phyloP scores from a whole-genome alignment of 2,797 vertebrate genomes.

The Bovichtus variegatus region DNA sequence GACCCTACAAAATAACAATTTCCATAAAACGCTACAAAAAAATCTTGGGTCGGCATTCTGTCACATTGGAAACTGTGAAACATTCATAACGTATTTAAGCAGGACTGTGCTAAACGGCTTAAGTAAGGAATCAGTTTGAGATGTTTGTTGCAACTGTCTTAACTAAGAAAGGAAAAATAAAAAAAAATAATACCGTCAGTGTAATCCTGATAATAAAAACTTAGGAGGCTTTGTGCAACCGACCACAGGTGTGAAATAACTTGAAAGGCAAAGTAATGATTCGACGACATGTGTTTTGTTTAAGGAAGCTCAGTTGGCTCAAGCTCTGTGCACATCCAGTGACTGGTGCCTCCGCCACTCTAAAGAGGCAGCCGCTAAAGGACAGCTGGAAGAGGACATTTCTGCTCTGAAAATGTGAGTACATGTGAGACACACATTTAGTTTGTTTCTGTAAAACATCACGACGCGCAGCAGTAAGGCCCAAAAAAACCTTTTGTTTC shows the following conservation, averaged over 20 bases:
- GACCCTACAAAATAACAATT: too few species aligned
- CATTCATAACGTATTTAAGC: too few species aligned
- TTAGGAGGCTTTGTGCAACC: too few species aligned
- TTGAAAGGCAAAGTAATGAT: background rate
- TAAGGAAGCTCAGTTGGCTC: slow-evolving; percentile 88
- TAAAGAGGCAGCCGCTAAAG: slow-evolving; percentile 86
- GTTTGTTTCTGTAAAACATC: background rate
- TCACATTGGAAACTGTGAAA: too few species aligned
- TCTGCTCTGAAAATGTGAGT: slow-evolving; percentile 87
- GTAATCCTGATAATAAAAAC: too few species aligned
- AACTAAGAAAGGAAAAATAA: too few species aligned
- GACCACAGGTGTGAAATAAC: background rate
- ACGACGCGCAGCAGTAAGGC: background rate
- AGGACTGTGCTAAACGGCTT: too few species aligned
- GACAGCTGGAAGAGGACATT: slow-evolving; percentile 86
- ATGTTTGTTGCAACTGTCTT: too few species aligned
- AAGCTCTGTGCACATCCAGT: slow-evolving; percentile 85
- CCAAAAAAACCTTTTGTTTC: background rate
- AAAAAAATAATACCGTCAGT: too few species aligned
- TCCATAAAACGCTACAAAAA: too few species aligned
- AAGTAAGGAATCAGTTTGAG: too few species aligned
- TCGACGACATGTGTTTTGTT: slow-evolving; percentile 15
- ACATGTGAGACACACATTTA: background rate
- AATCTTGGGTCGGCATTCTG: too few species aligned
- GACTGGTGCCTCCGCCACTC: slow-evolving; percentile 88